Evolutionary conservation across 2,113 vertebrate genomes (phyloP).

Genomic region (Cairina moschata): DNA sequence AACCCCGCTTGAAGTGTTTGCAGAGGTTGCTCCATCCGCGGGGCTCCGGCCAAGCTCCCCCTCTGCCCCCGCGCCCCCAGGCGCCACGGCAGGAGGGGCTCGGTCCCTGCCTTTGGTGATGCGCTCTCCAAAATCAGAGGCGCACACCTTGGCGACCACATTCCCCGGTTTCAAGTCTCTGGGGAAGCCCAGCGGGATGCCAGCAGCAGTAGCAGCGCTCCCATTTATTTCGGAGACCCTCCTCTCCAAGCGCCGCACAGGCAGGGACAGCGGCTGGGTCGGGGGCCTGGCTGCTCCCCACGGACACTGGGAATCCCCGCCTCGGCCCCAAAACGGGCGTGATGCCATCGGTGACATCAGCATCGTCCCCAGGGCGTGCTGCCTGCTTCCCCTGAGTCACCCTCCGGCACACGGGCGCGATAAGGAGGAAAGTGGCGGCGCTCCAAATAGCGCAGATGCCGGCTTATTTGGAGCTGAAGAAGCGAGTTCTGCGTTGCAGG

Average conservation of each 20-base stretch:
- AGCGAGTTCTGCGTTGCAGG: background rate
- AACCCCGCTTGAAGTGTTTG: background rate
- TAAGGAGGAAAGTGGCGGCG: background rate
- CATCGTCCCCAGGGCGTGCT: background rate
- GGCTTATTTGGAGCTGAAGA: background rate
- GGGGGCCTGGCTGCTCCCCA: background rate
- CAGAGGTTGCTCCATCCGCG: background rate
- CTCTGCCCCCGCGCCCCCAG: rapidly evolving
- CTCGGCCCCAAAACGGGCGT: background rate
- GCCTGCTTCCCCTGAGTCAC: conserved; percentile 35
- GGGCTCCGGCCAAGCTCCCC: background rate
- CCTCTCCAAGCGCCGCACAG: background rate
- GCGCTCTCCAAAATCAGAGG: no score
- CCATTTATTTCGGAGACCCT: background rate
- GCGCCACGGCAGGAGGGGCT: rapidly evolving
- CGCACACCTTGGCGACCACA: no score
- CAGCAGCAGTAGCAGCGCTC: rapidly evolving
- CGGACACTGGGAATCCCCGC: conserved; percentile 45
- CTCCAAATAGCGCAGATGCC: background rate
- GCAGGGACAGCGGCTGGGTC: background rate
- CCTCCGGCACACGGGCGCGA: background rate
- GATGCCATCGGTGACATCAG: background rate
- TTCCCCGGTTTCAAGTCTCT: background rate
- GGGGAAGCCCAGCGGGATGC: background rate
- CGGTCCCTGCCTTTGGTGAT: rapidly evolving